Conservation (phyloP, 2,113 vertebrate genomes). For the Stomatorhinus ivindoensis region DNA sequence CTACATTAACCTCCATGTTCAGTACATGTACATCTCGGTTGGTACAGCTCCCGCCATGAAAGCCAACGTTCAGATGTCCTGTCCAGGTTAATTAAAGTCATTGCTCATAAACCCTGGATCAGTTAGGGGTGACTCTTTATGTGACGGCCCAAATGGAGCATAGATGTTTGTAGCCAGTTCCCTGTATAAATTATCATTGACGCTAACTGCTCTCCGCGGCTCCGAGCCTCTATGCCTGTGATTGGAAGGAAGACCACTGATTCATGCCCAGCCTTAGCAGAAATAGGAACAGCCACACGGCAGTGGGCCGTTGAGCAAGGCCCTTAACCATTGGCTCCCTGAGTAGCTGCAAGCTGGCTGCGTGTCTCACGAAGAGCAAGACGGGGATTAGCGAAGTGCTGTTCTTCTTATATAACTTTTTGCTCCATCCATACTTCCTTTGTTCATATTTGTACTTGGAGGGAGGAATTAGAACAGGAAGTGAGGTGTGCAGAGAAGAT, state of each 20-base stretch:
- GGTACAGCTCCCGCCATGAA: background rate
- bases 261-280: background rate
- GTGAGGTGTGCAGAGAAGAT: background rate
- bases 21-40: background rate
- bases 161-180: background rate
- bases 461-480: background rate
- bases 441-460: background rate
- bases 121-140: background rate
- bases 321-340: background rate
- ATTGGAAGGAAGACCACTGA: background rate
- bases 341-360: background rate
- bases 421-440: background rate
- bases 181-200: background rate
- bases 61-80: background rate
- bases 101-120: background rate
- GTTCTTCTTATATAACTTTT: background rate
- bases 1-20: background rate
- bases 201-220: background rate
- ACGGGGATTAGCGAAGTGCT: background rate
- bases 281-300: background rate
- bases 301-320: background rate
- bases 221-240: background rate
- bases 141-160: background rate
- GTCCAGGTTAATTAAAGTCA: background rate
- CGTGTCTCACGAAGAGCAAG: background rate